Base-by-base conservation (phyloP, 2,888 invertebrate genomes). In the Coecobrya sp. region DNA sequence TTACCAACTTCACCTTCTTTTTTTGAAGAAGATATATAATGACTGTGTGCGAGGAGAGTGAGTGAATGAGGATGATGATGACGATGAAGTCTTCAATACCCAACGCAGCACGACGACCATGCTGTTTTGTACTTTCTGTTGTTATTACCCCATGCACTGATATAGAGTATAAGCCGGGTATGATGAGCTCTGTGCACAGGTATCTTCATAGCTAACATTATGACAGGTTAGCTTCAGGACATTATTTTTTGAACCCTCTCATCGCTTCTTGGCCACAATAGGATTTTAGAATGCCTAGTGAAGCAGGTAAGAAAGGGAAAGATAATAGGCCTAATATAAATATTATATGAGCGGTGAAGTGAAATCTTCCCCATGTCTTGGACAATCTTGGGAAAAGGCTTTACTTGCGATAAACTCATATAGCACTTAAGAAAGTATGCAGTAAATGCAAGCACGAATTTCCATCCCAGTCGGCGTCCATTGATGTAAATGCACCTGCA, bases 221-320 rank as follows among this genome's bases (percentile, higher is more conserved):
- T 86, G 70, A 73, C 86, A 86, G 55, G 70, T 73, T 73, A 73
- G 70, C 86, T 86, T 59, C 59, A 59, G 82, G 82, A 82, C 82
- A 84, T 42, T 84, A 62, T 62, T 84, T 84, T 68, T 55, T 59
- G 59, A 59, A 25, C 81, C 81, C 25, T 52, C 52, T 52, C 42
- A 25, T 68, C 19, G 25, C 68, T 30, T 27, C 36, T 13, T 30
- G 13, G 68, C 22, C 25, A 62, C 8, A 62, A 62, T 25, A 25
- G 16, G 13, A 19, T 25, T 49, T 49, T 10, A 22, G 25, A 25
- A 27, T 70, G 19, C 42, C 70, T 70, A 42, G 10, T 76, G 45
- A 49, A 45, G 22, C 22, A n/a, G 11, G 22, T 22, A 45, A 45
- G 25, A 27, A 25, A 68, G 65, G 8, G 27, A 79, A 81, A 82